These are phyloP conservation scores for Pseudachorutes palmiensis DNA, from an alignment of 1,140 invertebrate genomes.

Conservation along the genomic window DNA sequence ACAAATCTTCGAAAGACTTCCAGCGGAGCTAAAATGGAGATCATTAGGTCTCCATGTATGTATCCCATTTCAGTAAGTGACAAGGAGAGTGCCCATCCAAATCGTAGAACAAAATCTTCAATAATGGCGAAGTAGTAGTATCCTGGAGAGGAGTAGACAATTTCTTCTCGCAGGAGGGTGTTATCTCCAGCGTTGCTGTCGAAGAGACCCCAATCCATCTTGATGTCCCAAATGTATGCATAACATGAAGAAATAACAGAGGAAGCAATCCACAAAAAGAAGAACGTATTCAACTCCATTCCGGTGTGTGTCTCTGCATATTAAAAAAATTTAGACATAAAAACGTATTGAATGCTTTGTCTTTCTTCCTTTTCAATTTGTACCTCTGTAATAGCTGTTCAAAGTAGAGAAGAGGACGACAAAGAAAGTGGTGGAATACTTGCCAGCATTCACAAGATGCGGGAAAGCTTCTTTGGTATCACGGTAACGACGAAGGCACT, in stretches of 20 bases:
- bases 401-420: conserved; percentile 81
- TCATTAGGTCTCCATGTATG: conserved; percentile 74
- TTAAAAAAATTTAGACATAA: background rate
- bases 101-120: conserved; percentile 86
- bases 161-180: conserved; percentile 53
- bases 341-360: background rate
- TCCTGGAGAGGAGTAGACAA: conserved; percentile 53
- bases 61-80: conserved; percentile 73
- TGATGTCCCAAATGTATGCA: conserved; percentile 88
- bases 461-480: conserved; percentile 85
- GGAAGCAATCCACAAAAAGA: conserved; percentile 68
- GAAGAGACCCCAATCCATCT: conserved; percentile 96
- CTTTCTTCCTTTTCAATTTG: conserved; percentile 25
- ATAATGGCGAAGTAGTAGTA: conserved; percentile 97
- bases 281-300: conserved; percentile 60
- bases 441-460: conserved; percentile 91
- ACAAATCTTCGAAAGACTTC: conserved; percentile 91
- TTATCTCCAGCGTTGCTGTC: conserved; percentile 59
- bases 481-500: conserved; percentile 87
- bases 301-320: conserved; percentile 23
- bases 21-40: conserved; percentile 75
- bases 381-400: conserved; percentile 56
- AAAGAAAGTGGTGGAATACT: conserved; percentile 95
- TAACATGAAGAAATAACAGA: conserved; percentile 71
- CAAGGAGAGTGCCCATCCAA: conserved; percentile 85